Evolutionary conservation across 2,113 vertebrate species (phyloP), one percentile per base, ranked within the genome.

Genomic region (Stercorarius parasiticus): DNA sequence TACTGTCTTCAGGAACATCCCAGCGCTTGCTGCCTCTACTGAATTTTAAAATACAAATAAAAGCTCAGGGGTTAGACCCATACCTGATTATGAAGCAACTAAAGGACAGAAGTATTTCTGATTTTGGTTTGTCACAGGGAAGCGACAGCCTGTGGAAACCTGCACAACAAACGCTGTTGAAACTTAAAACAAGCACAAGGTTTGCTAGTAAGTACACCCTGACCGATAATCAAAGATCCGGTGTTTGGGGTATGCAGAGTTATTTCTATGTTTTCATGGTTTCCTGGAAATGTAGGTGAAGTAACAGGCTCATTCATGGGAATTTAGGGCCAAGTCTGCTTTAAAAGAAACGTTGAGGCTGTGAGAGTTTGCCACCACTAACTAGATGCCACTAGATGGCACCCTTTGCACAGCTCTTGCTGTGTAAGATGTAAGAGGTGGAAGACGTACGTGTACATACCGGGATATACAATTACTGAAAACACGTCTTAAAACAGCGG

Each of bases 401-500:
- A 26, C 1, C 36, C 50, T 10, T n/a, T 27, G 29, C 69, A 16
- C 55, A 2, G 9, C 5, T 47, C 74, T 13, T 7, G 0, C 26
- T 15, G 52, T 14, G 52, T 53, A 27, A 53, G 15, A 15, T 14
- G 13, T 5, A 53, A 26, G 52, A 15, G 52, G 15, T 8, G 52
- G 52, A 53, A 27, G 52, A 53, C 9, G 52, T 9, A 53, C 2
- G 25, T 53, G 26, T 27, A 29, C 52, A 10, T 2, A 9, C 20
- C 9, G 10, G 6, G 15, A 0, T 3, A 4, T 2, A 7, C 14
- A 6, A 14, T 26, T 18, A 9, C 4, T 3, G 52, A 38, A 38
- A 50, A 30, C 10, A 2, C 29, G 2, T 29, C 34, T 27, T 6
- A 7, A 36, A 34, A 7, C 16, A 56, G 0, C 26, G 13, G 52